These are phyloP conservation scores for Arrhamphus sclerolepis DNA, from an alignment of 2,797 vertebrate genomes.

Conservation along the genomic window DNA sequence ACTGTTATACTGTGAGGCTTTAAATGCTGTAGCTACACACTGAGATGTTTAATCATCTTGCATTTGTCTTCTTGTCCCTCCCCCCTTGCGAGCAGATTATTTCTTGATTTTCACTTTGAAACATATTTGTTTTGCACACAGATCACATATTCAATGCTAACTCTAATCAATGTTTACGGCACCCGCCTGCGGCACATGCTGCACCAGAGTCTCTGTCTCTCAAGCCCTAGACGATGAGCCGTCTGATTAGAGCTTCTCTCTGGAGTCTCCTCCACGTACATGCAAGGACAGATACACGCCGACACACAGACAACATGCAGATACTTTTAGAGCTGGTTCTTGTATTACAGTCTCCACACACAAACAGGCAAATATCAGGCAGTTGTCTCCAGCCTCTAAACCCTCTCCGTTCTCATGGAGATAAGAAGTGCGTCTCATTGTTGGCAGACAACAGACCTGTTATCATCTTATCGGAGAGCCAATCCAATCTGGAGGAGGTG, in stretches of 20 bases:
- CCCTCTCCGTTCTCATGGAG: conserved; percentile 72
- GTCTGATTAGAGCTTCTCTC: conserved; percentile 64
- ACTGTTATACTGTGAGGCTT: neutral
- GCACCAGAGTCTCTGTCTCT: conserved; percentile 24
- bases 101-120: neutral
- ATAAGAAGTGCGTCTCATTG: conserved; percentile 75
- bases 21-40: neutral
- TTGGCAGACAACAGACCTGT: conserved; percentile 64
- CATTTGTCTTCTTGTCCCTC: neutral
- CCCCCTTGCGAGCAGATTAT: neutral
- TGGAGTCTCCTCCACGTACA: conserved; percentile 51
- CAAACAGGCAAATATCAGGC: conserved; percentile 45
- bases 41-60: neutral
- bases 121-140: neutral
- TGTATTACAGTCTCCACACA: conserved; percentile 31
- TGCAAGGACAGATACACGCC: conserved; percentile 37
- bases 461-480: conserved; percentile 74
- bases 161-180: conserved; percentile 22
- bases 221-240: conserved; percentile 66
- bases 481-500: conserved; percentile 59
- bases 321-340: conserved; percentile 28
- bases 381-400: conserved; percentile 55
- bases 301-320: conserved; percentile 40
- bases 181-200: conserved; percentile 37
- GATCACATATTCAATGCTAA: accelerated